These are phyloP conservation scores for Huso huso DNA, from an alignment of 2,797 vertebrate genomes.

Conservation along the genomic window DNA sequence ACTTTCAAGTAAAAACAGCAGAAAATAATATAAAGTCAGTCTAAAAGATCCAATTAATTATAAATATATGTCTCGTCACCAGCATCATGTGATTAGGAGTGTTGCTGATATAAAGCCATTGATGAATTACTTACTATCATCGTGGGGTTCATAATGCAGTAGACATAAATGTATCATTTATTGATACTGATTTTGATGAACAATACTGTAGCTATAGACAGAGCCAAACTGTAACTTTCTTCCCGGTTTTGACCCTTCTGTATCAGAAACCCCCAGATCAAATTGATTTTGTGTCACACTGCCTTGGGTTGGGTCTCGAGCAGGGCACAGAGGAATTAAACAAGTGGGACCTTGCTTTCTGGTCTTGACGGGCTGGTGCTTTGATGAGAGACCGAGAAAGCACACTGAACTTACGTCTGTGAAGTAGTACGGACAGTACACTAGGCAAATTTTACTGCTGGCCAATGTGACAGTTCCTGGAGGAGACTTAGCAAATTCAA, in stretches of 20 bases:
- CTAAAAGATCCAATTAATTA: no score
- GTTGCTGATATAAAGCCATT: no score
- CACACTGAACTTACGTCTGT: slow-evolving; percentile 1
- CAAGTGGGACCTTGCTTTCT: slow-evolving; percentile 16
- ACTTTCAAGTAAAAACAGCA: slow-evolving; percentile 33
- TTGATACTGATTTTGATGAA: no score
- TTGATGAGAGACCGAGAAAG: slow-evolving; percentile 5
- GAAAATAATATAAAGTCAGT: no score
- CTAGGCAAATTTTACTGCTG: slow-evolving; percentile 21
- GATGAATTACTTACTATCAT: no score
- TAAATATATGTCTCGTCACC: no score
- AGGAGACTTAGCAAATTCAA: slow-evolving; percentile 23
- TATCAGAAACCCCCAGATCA: slow-evolving; percentile 54
- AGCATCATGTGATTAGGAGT: no score
- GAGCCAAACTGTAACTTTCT: slow-evolving; percentile 30
- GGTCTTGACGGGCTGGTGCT: slow-evolving; percentile 3
- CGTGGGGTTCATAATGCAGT: no score
- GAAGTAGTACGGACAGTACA: slow-evolving; percentile 4
- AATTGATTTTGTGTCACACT: slow-evolving; percentile 44
- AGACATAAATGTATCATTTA: no score
- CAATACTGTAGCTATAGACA: not conserved
- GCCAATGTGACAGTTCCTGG: slow-evolving; percentile 22
- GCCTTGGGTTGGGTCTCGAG: slow-evolving; percentile 19
- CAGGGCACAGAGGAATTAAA: slow-evolving; percentile 32
- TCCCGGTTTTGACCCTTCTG: slow-evolving; percentile 32